Evolutionary conservation across 2,113 vertebrate genomes (phyloP), one percentile per base, ranked within the genome.

Genomic region (Lipotes vexillifer): DNA sequence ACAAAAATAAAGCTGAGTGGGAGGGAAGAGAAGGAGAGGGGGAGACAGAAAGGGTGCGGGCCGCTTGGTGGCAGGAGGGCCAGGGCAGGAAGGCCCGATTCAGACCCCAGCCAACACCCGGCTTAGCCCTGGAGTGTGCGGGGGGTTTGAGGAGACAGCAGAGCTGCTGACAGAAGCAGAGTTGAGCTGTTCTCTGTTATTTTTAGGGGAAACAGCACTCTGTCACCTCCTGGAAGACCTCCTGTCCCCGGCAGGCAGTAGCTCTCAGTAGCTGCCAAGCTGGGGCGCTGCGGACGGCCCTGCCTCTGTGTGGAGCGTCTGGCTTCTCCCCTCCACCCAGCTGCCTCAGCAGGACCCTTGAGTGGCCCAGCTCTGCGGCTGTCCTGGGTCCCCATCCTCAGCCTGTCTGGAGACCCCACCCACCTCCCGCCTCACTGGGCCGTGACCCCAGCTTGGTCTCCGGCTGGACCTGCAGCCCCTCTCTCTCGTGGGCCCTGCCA

Each of bases 151-250:
- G 33, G 66, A 83, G 15, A 81, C 13, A 6, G 63, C 46, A 49
- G 46, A 36, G 55, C 33, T 72, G 21, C 46, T 8, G 8, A 41
- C 18, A 21, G 69, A 55, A 68, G 55, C 14, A 33, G 65, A 77
- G 52, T 15, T 65, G 69, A 66, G 55, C 57, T 55, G 12, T 82
- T 97, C 29, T 96, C 49, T 44, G 33, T 92, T 85, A 97, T 96
- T 97, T 96, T 97, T 96, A 89, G 78, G 84, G 75, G 52, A 88
- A 89, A 63, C 12, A 84, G 75, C 52, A 14, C 44, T 55, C 72
- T 33, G 57, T 93, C 91, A 66, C 41, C 41, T 41, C 41, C 41
- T 41, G 41, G 41, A 41, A 41, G 33, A 83, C 66, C 83, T 88
- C 52, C 81, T 96, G 90, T 72, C 65, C 75, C 9, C 49, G 33